Evolutionary conservation across 2,797 vertebrate species (phyloP), one percentile per base, ranked within the genome.

Genomic region (Borostomias antarcticus): DNA sequence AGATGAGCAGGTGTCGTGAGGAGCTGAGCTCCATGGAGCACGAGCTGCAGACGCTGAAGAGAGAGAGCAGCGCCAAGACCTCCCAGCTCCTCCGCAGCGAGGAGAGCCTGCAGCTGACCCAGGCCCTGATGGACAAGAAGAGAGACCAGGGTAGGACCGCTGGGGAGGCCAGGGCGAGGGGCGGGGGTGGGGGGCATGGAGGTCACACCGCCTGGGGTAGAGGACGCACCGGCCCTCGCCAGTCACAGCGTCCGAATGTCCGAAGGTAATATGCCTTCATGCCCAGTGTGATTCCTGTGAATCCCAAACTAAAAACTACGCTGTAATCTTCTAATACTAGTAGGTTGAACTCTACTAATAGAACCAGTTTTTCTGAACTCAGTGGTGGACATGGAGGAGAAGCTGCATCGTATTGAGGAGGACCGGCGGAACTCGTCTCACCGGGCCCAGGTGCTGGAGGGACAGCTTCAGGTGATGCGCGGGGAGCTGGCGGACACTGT

Each of bases 331-430:
- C n/a, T n/a, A n/a, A n/a, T n/a, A n/a, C n/a, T n/a, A n/a, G n/a
- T n/a, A n/a, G n/a, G n/a, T n/a, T n/a, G n/a, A n/a, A n/a, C n/a
- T n/a, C n/a, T n/a, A n/a, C n/a, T n/a, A n/a, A n/a, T n/a, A n/a
- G n/a, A n/a, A n/a, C n/a, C n/a, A n/a, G n/a, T n/a, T n/a, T n/a
- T n/a, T n/a, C n/a, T n/a, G n/a, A n/a, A n/a, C n/a, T 28, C 45
- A 99, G 97, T 92, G 58, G 76, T 85, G 3, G 89, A 93, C 68
- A 87, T 98, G 68, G 93, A 98, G 83, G 94, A 96, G 70, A 91
- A 92, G 69, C 86, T 97, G 40, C 91, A 93, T 53, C 83, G 78
- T 47, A 92, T 85, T 52, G 93, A 96, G 85, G 87, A 80, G 23
- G 88, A 93, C 77, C 62, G 87, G 54, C 85, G 85, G 51, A 91